Evolutionary conservation across 2,113 vertebrate species (phyloP).

Genomic region (Festucalex cinctus): DNA sequence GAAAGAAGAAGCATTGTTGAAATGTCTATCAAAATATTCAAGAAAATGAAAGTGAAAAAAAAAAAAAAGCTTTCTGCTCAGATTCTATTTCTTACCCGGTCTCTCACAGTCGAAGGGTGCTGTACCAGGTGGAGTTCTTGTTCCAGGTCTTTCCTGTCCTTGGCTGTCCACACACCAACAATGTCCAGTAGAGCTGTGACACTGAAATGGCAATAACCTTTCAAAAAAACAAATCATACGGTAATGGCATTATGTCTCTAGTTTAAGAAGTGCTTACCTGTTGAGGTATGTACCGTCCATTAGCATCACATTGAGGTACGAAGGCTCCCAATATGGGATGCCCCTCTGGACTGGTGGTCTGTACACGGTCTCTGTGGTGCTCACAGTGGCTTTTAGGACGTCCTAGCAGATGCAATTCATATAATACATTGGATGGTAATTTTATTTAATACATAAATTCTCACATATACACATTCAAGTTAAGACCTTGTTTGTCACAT

Average conservation of each 20-base stretch:
- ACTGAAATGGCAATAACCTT: neutral
- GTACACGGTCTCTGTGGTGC: conserved; percentile 57
- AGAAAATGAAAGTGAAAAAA: neutral
- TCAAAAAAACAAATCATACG: neutral
- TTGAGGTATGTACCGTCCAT: conserved; percentile 73
- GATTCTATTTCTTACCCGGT: conserved; percentile 27
- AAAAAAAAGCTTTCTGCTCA: neutral
- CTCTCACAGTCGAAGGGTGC: conserved; percentile 25
- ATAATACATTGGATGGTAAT: neutral
- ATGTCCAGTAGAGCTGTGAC: conserved; percentile 66
- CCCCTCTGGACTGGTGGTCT: conserved; percentile 33
- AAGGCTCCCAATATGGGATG: conserved; percentile 45
- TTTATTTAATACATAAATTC: neutral
- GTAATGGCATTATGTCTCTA: neutral
- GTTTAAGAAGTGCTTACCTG: conserved; percentile 48
- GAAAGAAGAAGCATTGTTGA: neutral
- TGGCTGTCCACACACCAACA: conserved; percentile 82
- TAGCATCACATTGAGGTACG: conserved; percentile 76
- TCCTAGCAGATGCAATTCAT: conserved; percentile 7
- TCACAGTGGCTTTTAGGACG: conserved; percentile 67
- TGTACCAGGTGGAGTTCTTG: conserved; percentile 62
- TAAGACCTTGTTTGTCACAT: conserved; percentile 72
- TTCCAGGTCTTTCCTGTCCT: conserved; percentile 76
- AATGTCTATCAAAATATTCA: neutral
- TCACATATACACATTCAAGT: neutral